Evolutionary conservation across 2,797 vertebrate genomes (phyloP).

Genomic region (Antennarius maculatus): DNA sequence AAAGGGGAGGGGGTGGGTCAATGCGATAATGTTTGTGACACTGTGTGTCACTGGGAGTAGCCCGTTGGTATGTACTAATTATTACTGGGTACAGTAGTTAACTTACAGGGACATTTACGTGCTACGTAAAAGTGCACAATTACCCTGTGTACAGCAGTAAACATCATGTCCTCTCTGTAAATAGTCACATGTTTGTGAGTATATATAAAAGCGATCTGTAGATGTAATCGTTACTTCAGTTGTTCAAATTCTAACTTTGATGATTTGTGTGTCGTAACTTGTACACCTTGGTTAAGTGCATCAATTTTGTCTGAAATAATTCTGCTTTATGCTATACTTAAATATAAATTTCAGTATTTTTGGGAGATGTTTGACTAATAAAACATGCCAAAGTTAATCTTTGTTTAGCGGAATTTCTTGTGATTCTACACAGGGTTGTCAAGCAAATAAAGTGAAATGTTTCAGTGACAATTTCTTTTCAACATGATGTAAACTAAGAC

Average conservation of each 20-base stretch:
- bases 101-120: conserved; percentile 87
- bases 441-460: conserved; percentile 36
- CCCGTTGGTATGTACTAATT: conserved; percentile 89
- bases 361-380: conserved; percentile 68
- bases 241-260: conserved; percentile 53
- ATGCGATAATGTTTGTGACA: conserved; percentile 96
- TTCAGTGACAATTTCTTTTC: conserved; percentile 25
- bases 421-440: conserved; percentile 55
- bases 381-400: conserved; percentile 74
- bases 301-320: conserved; percentile 60
- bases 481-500: conserved; percentile 27
- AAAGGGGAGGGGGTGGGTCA: conserved; percentile 51
- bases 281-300: conserved; percentile 68
- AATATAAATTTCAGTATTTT: conserved; percentile 70
- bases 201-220: conserved; percentile 51
- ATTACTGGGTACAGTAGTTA: conserved; percentile 93
- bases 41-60: conserved; percentile 98
- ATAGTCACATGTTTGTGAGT: conserved; percentile 58
- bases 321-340: conserved; percentile 66
- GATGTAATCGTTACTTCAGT: conserved; percentile 65
- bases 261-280: conserved; percentile 67
- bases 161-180: conserved; percentile 77
- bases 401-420: conserved; percentile 52
- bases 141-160: conserved; percentile 80
- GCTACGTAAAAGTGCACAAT: conserved; percentile 75